phyloP scores from a whole-genome alignment of 2,888 invertebrate species.

The Tribolium freemani region DNA sequence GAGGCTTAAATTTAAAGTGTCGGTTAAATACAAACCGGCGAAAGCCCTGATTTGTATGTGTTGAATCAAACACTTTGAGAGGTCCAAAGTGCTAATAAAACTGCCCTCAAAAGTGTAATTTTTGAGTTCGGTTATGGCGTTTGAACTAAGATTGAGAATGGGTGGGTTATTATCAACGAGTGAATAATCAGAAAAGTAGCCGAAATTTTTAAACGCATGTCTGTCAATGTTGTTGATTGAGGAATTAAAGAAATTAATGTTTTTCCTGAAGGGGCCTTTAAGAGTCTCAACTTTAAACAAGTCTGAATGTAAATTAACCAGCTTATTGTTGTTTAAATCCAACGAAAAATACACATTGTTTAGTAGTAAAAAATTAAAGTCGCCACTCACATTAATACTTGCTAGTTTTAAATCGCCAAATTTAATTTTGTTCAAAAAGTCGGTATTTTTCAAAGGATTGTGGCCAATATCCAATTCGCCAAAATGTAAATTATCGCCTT shows the following conservation, averaged over 20 bases:
- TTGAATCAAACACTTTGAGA: slow-evolving; percentile 13
- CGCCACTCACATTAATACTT: neutral
- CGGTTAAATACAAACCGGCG: neutral
- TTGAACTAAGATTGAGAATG: slow-evolving; percentile 10
- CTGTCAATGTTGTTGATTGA: neutral
- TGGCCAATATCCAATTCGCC: slow-evolving; percentile 32
- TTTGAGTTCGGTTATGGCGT: slow-evolving; percentile 1
- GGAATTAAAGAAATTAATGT: neutral
- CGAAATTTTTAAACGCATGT: neutral
- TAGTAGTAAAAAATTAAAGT: neutral
- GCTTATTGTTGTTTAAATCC: neutral
- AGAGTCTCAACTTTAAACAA: neutral
- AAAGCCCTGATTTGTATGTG: slow-evolving; percentile 13
- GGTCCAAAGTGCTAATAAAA: neutral
- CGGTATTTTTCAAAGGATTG: slow-evolving; percentile 25
- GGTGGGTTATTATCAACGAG: neutral
- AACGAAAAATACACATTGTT: neutral
- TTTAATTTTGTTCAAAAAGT: neutral
- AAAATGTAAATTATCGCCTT: neutral
- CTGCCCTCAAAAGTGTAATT: slow-evolving; percentile 5
- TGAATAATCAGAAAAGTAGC: neutral
- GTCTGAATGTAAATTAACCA: neutral
- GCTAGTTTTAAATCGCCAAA: neutral
- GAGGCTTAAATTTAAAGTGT: slow-evolving; percentile 18
- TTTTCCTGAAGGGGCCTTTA: neutral